A percentile compares a stretch with the other conserved stretches of the same genome.
Evolutionary conservation across 2,113 vertebrate species (phyloP).

Genomic region (Steatornis caripensis): DNA sequence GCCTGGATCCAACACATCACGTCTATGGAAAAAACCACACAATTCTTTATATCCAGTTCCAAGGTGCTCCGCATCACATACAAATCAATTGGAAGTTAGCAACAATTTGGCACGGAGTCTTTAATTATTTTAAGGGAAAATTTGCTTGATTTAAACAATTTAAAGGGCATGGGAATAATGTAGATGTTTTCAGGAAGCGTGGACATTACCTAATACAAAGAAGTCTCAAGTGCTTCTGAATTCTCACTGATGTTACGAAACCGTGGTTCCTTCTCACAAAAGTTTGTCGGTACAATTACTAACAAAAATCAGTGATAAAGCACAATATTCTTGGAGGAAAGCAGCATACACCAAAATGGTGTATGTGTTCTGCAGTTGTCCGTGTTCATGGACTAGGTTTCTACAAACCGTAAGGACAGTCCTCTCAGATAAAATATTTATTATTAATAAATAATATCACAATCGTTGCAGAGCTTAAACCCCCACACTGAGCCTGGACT

Average conservation of each 20-base stretch:
- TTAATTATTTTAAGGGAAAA: neutral
- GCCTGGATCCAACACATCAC: neutral
- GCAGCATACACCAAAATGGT: neutral
- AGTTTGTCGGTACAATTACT: neutral
- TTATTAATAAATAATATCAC: neutral
- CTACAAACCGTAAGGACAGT: neutral
- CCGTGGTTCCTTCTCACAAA: neutral
- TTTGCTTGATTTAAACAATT: neutral
- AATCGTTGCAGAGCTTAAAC: neutral
- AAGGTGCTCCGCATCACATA: neutral
- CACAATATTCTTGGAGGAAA: neutral
- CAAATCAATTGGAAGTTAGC: neutral
- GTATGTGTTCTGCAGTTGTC: neutral
- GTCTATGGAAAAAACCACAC: neutral
- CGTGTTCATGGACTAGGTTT: neutral
- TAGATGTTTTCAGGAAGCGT: neutral
- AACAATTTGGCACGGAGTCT: neutral
- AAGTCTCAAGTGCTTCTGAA: neutral
- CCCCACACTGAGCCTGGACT: neutral
- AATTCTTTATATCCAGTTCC: neutral
- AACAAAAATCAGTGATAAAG: neutral
- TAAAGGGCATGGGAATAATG: neutral
- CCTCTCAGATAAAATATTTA: neutral
- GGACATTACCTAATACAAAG: neutral
- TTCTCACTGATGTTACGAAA: neutral